Conservation (phyloP, 2,888 invertebrate genomes). For the Platycheirus rosarum region DNA sequence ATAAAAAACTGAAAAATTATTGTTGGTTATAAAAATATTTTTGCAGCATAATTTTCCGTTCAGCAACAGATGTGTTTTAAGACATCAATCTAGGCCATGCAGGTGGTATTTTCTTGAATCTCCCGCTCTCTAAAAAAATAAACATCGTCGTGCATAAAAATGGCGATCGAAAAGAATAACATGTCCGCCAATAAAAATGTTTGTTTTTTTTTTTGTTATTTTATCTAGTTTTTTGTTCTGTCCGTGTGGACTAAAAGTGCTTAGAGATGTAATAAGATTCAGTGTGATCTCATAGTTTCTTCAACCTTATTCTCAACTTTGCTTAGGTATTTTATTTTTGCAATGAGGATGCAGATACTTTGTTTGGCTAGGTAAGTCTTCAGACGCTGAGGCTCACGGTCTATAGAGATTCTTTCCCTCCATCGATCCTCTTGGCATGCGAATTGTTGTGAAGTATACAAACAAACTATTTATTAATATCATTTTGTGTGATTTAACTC, state of each 20-base stretch:
- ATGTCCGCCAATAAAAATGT: conserved; percentile 50
- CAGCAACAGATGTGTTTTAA: conserved; percentile 62
- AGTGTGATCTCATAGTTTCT: conserved; percentile 65
- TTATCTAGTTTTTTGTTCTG: conserved; percentile 25
- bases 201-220: conserved; percentile 18
- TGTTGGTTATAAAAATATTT: conserved; percentile 40
- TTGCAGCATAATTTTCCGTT: conserved; percentile 42
- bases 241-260: conserved; percentile 34
- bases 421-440: neutral
- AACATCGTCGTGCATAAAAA: conserved; percentile 62
- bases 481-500: conserved; percentile 71
- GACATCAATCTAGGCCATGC: conserved; percentile 74
- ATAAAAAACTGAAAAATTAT: conserved; percentile 27
- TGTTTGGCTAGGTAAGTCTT: conserved; percentile 37
- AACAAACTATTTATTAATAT: conserved; percentile 72
- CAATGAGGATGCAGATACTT: conserved; percentile 68
- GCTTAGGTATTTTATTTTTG: conserved; percentile 24
- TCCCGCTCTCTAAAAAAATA: conserved; percentile 35
- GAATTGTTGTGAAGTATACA: conserved; percentile 61
- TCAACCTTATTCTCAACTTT: conserved; percentile 57
- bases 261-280: conserved; percentile 60
- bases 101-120: conserved; percentile 75
- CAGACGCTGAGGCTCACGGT: conserved; percentile 42
- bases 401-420: neutral
- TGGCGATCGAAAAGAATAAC: conserved; percentile 30